phyloP scores from a whole-genome alignment of 2,888 invertebrate genomes.

The Biston betularia region DNA sequence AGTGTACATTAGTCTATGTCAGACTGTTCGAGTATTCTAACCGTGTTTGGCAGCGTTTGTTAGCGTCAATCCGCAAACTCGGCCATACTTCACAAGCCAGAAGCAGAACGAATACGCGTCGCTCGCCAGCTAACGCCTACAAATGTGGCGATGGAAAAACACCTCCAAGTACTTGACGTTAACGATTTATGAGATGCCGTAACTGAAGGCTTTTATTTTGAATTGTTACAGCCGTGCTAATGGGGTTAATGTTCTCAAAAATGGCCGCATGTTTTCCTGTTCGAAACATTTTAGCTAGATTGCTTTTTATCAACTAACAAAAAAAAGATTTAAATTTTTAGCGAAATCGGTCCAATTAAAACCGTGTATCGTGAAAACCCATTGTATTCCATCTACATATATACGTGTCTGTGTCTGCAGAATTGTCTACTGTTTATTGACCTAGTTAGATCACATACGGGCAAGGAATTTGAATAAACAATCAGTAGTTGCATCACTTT shows the following conservation, averaged over 20 bases:
- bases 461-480: conserved; percentile 19
- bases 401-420: background rate
- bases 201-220: conserved; percentile 53
- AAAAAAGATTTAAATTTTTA: background rate
- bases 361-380: no score
- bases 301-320: background rate
- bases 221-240: conserved; percentile 50
- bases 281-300: conserved; percentile 13
- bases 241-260: conserved; percentile 50
- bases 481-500: conserved; percentile 27
- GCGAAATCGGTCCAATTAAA: no score
- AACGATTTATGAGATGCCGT: conserved; percentile 56
- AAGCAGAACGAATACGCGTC: no score
- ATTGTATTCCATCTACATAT: no score
- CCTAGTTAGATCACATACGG: conserved; percentile 21
- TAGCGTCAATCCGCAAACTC: conserved; percentile 60
- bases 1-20: conserved; percentile 45
- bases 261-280: conserved; percentile 40
- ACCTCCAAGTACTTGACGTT: conserved; percentile 50
- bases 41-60: conserved; percentile 62
- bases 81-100: conserved; percentile 37
- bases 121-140: conserved; percentile 56
- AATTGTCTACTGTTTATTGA: conserved; percentile 7
- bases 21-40: conserved; percentile 32
- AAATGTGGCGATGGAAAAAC: conserved; percentile 64